Base-by-base conservation (phyloP, 2,113 vertebrate species). In the Hyla sarda region DNA sequence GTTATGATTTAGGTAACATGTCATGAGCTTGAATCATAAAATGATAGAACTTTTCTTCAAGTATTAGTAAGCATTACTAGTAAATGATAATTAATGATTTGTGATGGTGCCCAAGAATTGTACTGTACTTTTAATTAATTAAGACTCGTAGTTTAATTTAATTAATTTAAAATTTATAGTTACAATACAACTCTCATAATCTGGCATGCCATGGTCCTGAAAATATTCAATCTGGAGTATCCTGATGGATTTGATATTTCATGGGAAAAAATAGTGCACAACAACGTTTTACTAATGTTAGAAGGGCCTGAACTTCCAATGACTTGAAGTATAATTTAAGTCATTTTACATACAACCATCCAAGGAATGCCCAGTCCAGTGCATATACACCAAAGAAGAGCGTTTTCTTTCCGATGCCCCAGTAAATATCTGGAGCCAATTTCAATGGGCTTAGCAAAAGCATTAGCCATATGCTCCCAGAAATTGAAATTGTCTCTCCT, bases 1-100 rank as follows among this genome's bases (percentile, higher is more conserved):
- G 84, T 86, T 71, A 72, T 71, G 62, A 86, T 80, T 86, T 84
- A 76, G 82, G 72, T 75, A 75, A 58, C 76, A 62, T 75, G 34
- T 84, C 72, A 48, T 62, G 56, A 62, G 41, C n/a, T 48, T 17
- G 62, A 65, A 84, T 76, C 71, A 76, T 75, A 76, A 84, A 75
- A 84, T 60, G 32, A 52, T 62, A 17, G 56, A n/a, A 73, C 48
- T 60, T 83, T 34, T 54, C 28, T n/a, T 69, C 2, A 54, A 52
- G 28, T 73, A 56, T 17, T 58, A 14, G 50, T 37, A 28, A 56
- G 67, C 48, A 41, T 37, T 56, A 12, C 69, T 45, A 37, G 34
- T 74, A 17, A 82, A 65, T 82, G 41, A 60, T 74, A 74, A 56
- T 83, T 73, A 67, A 30, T 62, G 34, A 16, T n/a, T 83, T 67